These are phyloP conservation scores for Phaetusa simplex DNA, from an alignment of 2,113 vertebrate species.

Conservation along the genomic window DNA sequence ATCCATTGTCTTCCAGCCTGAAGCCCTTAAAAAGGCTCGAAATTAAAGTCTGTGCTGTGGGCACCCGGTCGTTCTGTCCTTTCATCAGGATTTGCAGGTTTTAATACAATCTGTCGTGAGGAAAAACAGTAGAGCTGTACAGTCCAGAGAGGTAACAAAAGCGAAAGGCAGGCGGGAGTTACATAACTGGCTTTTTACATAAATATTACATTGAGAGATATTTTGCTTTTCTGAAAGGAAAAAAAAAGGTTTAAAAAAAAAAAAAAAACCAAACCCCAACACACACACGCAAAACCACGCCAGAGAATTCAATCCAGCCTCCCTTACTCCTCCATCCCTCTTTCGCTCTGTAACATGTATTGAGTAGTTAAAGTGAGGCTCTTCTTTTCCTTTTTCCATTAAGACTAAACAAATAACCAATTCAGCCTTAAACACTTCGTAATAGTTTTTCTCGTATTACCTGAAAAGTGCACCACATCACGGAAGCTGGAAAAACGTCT, in stretches of 20 bases:
- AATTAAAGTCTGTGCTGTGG: conserved; percentile 59
- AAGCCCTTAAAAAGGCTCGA: conserved; percentile 48
- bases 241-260: neutral
- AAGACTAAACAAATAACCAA: conserved; percentile 50
- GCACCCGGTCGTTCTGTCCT: conserved; percentile 44
- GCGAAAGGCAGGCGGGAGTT: conserved; percentile 54
- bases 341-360: conserved; percentile 53
- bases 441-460: conserved; percentile 61
- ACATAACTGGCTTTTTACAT: conserved; percentile 68
- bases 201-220: conserved; percentile 69
- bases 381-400: conserved; percentile 44
- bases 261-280: neutral
- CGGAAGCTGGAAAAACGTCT: conserved; percentile 41
- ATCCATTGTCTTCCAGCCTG: conserved; percentile 48
- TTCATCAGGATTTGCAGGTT: conserved; percentile 66
- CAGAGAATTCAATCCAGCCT: conserved; percentile 26
- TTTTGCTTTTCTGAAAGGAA: conserved; percentile 55
- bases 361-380: conserved; percentile 9
- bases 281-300: neutral
- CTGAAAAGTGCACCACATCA: conserved; percentile 63
- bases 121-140: conserved; percentile 46
- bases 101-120: conserved; percentile 62
- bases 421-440: conserved; percentile 36
- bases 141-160: conserved; percentile 66
- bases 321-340: neutral